Evolutionary conservation across 2,888 invertebrate genomes (phyloP), one percentile per base, ranked within the genome.

Genomic region (Dione juno): DNA sequence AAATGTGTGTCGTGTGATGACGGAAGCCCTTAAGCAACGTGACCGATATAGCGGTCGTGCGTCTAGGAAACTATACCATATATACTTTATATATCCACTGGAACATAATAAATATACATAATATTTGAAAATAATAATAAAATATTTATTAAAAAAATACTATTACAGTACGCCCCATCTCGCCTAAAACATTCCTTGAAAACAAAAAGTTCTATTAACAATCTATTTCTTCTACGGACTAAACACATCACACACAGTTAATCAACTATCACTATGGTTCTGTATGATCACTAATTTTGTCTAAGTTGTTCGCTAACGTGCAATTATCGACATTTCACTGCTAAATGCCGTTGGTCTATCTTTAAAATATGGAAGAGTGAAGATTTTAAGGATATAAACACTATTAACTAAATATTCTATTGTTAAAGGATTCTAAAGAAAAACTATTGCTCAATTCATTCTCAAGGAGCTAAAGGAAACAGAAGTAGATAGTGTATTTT

Each of bases 331-430:
- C 82, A 84, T 79, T 82, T 82, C 84, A 77, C 82, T 86, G 82
- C 82, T 78, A 61, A 73, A 75, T 76, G 77, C 75, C 73, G 71
- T 75, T 71, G 21, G 72, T 76, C 74, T 78, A 78, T 72, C 82
- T 82, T 88, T 87, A 83, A 91, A 92, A 92, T 81, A 93, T 93
- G 93, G 93, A 93, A 93, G 93, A 93, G 93, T 93, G 92, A 92
- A 92, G 87, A 86, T 86, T 82, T 84, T 81, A 88, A 77, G 88
- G 81, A 85, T 77, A 79, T 80, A 89, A 89, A 81, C 78, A 64
- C 73, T 75, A 76, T 77, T 72, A 76, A 75, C 74, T 76, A 75
- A 72, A 77, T 82, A 43, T 37, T 72, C 72, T 74, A 74, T 66
- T 45, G 13, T 66, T 63, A 74, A 83, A 80, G 81, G 67, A 74